These are phyloP conservation scores for Sminthurides aquaticus DNA, from an alignment of 2,888 invertebrate genomes.

Conservation along the genomic window DNA sequence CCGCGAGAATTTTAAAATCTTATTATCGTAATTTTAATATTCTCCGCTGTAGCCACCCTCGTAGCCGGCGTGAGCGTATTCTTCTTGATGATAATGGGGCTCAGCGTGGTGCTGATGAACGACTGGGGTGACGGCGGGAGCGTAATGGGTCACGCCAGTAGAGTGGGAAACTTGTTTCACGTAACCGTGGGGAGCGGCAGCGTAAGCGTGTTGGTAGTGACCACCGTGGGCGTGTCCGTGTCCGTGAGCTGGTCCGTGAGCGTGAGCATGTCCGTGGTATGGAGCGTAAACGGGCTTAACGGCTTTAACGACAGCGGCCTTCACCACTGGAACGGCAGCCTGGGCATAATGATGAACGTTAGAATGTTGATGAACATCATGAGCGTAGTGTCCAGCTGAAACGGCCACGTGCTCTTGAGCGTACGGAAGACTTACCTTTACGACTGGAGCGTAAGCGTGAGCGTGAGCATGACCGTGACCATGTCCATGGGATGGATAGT, in stretches of 20 bases:
- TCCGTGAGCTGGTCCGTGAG: not conserved
- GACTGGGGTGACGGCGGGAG: constrained; percentile 14
- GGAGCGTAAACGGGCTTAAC: constrained; percentile 9
- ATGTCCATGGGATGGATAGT: not conserved
- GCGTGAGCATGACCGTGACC: constrained; percentile 9
- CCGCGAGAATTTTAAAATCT: not conserved
- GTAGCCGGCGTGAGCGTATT: constrained; percentile 7
- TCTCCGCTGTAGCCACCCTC: constrained; percentile 5
- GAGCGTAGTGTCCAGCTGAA: no score
- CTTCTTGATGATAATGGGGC: not conserved
- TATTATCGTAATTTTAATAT: not conserved
- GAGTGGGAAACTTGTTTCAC: constrained; percentile 20
- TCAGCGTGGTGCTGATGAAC: constrained; percentile 8
- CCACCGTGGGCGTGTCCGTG: not conserved
- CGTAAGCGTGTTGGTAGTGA: constrained; percentile 10
- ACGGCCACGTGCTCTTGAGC: no score
- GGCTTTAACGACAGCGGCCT: constrained; percentile 22
- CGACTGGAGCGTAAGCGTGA: not conserved
- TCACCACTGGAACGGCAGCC: constrained; percentile 18
- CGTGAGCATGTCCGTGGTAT: constrained; percentile 9
- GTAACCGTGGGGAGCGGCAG: constrained; percentile 13
- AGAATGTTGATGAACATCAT: no score
- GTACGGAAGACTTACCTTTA: constrained; percentile 19
- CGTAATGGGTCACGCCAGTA: constrained; percentile 20
- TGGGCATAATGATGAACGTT: not conserved